Evolutionary conservation across 2,888 invertebrate species (phyloP), one percentile per base, ranked within the genome.

Genomic region (Gisinianus flammeolus): DNA sequence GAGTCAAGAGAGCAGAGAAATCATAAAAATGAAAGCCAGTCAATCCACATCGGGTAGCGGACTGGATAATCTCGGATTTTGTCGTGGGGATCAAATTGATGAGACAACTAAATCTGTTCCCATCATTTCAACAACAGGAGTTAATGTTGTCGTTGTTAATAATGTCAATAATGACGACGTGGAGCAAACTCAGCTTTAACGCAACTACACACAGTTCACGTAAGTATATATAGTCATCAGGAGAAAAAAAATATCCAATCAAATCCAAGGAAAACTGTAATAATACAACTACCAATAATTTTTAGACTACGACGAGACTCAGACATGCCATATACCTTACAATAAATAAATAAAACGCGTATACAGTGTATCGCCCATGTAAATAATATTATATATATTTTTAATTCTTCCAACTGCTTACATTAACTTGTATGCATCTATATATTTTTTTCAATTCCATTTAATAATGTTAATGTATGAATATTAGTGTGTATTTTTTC

Each of bases 31-130:
- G 22, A 80, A 81, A 64, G 79, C 79, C 1, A 79, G 78, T 54
- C 79, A 80, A 31, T 80, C 83, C 62, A 80, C 77, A 74, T 79
- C 81, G 28, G 80, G 79, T 54, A 44, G 44, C 19, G 82, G 82
- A 77, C 72, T 81, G 69, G 83, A 82, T 69, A 83, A 83, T 78
- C 62, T 81, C 22, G 83, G 52, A 12, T 74, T 74, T 28, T 24
- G 26, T 24, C 64, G 54, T 1, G 74, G 74, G 10, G 74, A 74
- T 28, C 74, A 74, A 54, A 71, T 68, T 22, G 44, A 68, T 44
- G 68, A 68, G 44, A 12, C 16, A 19, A 67, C 16, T n/a, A 31
- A 56, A 44, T 19, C 44, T 44, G 44, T 19, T 19, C 16, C 19
- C 44, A 19, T 44, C 44, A 44, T 44, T 6, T 19, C 44, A 44